phyloP scores from a whole-genome alignment of 2,113 vertebrate species.

The Microcebus murinus region DNA sequence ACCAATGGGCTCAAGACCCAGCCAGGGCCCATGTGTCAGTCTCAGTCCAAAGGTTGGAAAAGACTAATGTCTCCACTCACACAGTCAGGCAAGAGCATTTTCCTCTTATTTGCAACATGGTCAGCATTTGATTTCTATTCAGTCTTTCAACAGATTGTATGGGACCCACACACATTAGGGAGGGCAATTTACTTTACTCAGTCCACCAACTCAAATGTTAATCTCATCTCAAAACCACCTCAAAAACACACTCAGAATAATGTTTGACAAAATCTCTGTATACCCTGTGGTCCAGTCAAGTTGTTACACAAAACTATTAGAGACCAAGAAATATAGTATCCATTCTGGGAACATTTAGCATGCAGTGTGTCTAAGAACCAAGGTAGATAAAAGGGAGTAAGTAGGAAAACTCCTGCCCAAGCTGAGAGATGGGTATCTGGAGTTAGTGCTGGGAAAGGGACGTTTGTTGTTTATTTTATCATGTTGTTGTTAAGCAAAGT shows the following conservation, averaged over 20 bases:
- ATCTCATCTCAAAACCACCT: neutral
- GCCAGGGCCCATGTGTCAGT: neutral
- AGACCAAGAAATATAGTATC: neutral
- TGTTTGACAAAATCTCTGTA: neutral
- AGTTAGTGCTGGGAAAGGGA: neutral
- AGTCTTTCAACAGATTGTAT: neutral
- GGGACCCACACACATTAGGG: neutral
- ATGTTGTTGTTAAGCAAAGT: neutral
- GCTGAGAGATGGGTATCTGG: neutral
- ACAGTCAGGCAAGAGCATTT: neutral
- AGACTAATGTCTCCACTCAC: neutral
- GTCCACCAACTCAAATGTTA: neutral
- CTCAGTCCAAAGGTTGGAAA: neutral
- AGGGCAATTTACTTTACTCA: neutral
- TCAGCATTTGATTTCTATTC: neutral
- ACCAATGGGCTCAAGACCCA: neutral
- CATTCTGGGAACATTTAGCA: neutral
- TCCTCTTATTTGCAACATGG: fast-evolving
- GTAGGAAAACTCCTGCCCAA: neutral
- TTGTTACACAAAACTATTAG: neutral
- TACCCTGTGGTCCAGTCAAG: neutral
- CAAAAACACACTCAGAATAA: neutral
- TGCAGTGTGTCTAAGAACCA: neutral
- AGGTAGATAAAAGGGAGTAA: neutral
- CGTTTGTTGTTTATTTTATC: neutral